Evolutionary conservation across 2,888 invertebrate genomes (phyloP), one percentile per base, ranked within the genome.

Genomic region (Eupithecia pulchellata): DNA sequence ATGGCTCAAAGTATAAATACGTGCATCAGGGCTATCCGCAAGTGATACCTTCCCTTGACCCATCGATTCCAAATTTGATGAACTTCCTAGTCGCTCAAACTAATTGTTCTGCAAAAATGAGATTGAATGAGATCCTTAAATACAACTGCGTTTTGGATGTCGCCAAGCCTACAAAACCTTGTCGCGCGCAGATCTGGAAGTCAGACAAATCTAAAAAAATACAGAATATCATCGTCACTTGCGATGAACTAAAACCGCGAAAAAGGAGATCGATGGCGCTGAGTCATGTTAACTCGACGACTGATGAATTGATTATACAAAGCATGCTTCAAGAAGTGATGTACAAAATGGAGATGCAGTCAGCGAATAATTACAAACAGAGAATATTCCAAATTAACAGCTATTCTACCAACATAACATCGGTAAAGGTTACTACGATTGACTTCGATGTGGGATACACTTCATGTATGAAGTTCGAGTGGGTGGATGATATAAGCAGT

Each of bases 391-490:
- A 86, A 71, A 88, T 93, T 39, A 91, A 92, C 68, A 89, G 86
- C 71, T 86, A 86, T 74, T 84, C 86, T 17, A 87, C 86, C 14
- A 90, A 89, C 83, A 82, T 91, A 72, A 86, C 86, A n/a, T 80
- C 89, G 0, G 89, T 89, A 2, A 86, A 82, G 82, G 82, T 89
- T 62, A 92, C 91, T 11, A 88, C 87, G 1, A 91, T 93, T 57
- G 87, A 92, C 78, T 93, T 93, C 72, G 91, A 93, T 70, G 91
- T 92, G 1, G 93, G 88, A 25, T 93, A 89, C 77, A 92, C 93
- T 20, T 86, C 86, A 32, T 93, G 93, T 77, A 81, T 92, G 58
- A 93, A 93, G 79, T 91, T 86, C 69, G 93, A 93, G 74, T 89
- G 86, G 86, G 85, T 92, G 8, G 86, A 88, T 13, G 86, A 92